Percentiles rank a stretch among this genome's conserved stretches.
phyloP scores from a whole-genome alignment of 1,140 invertebrate genomes.

The Ylistrum balloti region DNA sequence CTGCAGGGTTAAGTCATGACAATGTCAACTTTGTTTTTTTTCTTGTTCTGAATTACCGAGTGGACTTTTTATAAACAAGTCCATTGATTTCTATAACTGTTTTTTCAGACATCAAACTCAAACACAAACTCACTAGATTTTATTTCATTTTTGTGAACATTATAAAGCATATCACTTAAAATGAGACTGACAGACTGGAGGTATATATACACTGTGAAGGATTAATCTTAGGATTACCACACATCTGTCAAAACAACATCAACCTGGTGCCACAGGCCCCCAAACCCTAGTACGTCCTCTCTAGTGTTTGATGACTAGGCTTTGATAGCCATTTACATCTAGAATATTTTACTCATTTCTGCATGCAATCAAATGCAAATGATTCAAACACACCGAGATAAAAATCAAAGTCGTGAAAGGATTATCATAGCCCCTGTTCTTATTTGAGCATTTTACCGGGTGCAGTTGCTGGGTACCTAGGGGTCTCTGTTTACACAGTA shows the following conservation, averaged over 20 bases:
- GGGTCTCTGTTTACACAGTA: neutral
- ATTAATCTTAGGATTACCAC: neutral
- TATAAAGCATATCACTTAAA: too few relatives aligned
- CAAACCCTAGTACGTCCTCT: too few relatives aligned
- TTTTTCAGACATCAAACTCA: too few relatives aligned
- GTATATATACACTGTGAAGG: neutral
- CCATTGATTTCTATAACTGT: too few relatives aligned
- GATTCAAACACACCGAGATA: neutral
- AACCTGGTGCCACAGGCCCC: neutral
- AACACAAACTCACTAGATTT: too few relatives aligned
- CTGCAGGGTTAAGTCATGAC: too few relatives aligned
- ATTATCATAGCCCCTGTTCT: neutral
- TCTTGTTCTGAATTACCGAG: too few relatives aligned
- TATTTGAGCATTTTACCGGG: neutral
- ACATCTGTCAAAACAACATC: neutral
- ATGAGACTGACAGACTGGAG: too few relatives aligned
- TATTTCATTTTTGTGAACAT: too few relatives aligned
- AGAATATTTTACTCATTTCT: neutral
- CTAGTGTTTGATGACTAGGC: neutral
- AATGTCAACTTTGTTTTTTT: too few relatives aligned
- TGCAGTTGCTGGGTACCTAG: slow-evolving; percentile 1
- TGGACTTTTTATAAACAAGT: too few relatives aligned
- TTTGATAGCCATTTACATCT: neutral
- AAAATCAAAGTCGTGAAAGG: slow-evolving; percentile 18
- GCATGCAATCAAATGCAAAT: neutral